Evolutionary conservation across 2,113 vertebrate genomes (phyloP).

Genomic region (Pachycephala philippinensis): DNA sequence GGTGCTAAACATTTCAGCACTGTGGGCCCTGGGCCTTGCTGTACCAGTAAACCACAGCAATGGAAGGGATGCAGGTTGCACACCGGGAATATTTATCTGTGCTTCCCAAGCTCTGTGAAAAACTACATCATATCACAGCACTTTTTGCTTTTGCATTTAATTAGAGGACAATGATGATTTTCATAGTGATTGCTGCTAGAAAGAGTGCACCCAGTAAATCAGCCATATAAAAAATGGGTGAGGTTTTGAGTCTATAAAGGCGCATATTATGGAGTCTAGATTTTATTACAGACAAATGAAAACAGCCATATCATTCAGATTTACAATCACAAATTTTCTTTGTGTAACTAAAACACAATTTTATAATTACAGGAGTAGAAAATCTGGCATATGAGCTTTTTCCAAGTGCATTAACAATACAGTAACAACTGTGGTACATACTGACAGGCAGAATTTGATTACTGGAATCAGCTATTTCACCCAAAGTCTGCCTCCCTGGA

Average conservation of each 20-base stretch:
- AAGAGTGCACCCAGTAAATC: not conserved
- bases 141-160: not conserved
- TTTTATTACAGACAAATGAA: not conserved
- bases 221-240: not conserved
- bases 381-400: not conserved
- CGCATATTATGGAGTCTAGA: not conserved
- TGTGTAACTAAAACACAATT: not conserved
- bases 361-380: not conserved
- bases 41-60: not conserved
- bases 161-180: not conserved
- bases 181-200: not conserved
- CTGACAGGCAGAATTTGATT: not conserved
- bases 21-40: not conserved
- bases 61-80: not conserved
- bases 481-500: not conserved
- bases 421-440: not conserved
- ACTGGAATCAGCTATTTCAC: not conserved
- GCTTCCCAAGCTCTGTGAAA: not conserved
- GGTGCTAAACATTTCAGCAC: not conserved
- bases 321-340: not conserved
- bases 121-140: not conserved
- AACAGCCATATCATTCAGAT: not conserved
- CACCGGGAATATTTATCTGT: fast-evolving
- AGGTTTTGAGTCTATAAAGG: not conserved
- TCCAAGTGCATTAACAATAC: not conserved